Percentiles rank a stretch among this genome's conserved stretches.
These are phyloP conservation scores for Macrochelys suwanniensis DNA, from an alignment of 2,797 vertebrate genomes.

Conservation along the genomic window DNA sequence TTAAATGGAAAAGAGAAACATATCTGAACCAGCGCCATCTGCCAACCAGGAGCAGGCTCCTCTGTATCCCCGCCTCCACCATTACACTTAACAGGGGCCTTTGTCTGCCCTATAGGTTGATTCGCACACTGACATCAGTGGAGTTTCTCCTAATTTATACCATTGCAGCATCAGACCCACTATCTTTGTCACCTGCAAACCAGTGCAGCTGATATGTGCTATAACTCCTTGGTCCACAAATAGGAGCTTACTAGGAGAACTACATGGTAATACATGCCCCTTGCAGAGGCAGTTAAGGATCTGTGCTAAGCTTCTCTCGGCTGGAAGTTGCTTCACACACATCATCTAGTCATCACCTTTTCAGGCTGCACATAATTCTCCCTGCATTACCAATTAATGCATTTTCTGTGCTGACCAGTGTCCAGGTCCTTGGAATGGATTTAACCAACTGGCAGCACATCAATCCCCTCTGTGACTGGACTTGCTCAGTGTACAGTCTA, in stretches of 20 bases:
- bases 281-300: background rate
- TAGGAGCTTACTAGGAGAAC: background rate
- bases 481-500: background rate
- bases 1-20: background rate
- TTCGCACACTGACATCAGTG: background rate
- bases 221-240: background rate
- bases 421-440: background rate
- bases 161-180: background rate
- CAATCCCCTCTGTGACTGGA: background rate
- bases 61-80: background rate
- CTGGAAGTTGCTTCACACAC: background rate
- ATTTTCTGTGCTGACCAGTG: background rate
- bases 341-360: background rate
- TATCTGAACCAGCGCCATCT: background rate
- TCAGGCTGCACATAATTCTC: background rate
- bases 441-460: background rate
- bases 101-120: background rate
- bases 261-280: background rate
- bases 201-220: background rate
- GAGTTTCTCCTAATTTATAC: background rate
- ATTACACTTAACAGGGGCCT: background rate
- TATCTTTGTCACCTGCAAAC: background rate
- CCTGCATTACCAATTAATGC: fast-evolving
- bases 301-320: background rate
- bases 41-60: fast-evolving